These are phyloP conservation scores for Cantharis rufa DNA, from an alignment of 2,888 invertebrate genomes.

Conservation along the genomic window DNA sequence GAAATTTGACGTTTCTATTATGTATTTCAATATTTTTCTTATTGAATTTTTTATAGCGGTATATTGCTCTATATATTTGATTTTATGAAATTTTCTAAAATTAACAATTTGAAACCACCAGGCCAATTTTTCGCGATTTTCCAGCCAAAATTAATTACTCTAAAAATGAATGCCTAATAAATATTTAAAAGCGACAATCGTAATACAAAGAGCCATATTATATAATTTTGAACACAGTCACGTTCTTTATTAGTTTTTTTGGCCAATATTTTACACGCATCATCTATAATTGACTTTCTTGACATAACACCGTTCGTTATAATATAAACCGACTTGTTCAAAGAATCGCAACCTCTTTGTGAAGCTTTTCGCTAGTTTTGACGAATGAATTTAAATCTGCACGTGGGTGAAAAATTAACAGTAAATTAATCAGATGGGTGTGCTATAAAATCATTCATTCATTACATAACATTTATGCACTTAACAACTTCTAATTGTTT, in stretches of 20 bases:
- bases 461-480: neutral
- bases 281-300: conserved; percentile 14
- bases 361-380: neutral
- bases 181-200: neutral
- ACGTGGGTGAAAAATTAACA: neutral
- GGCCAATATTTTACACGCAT: conserved; percentile 4
- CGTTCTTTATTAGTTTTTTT: conserved; percentile 13
- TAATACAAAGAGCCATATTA: neutral
- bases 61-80: neutral
- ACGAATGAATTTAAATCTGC: neutral
- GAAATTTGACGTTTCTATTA: conserved; percentile 11
- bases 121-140: neutral
- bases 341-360: neutral
- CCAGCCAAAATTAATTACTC: neutral
- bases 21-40: conserved; percentile 10
- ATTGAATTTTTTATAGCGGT: neutral
- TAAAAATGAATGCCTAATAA: neutral
- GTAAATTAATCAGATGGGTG: neutral
- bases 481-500: neutral
- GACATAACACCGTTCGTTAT: neutral
- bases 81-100: neutral
- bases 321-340: neutral
- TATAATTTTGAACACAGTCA: neutral
- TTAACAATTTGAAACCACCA: neutral
- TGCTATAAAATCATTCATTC: neutral